Conservation (phyloP, 2,797 vertebrate species). For the Gymnoscopelus microlampas region DNA sequence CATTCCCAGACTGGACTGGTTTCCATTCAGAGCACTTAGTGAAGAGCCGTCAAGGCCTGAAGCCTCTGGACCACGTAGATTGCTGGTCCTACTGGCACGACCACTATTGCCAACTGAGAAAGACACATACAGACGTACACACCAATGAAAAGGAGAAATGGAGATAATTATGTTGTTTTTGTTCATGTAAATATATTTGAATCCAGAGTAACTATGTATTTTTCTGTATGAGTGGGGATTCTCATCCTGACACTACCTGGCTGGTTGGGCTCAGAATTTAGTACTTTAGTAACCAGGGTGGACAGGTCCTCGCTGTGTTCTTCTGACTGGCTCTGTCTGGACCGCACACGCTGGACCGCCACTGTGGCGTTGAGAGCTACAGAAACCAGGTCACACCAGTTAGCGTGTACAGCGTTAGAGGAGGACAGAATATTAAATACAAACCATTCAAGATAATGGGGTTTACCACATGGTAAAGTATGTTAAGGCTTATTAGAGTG, state of each 20-base stretch:
- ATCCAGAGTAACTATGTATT: neutral
- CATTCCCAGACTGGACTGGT: slow-evolving; percentile 82
- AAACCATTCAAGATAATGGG: neutral
- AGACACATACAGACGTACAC: slow-evolving; percentile 3
- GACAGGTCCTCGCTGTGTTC: slow-evolving; percentile 53
- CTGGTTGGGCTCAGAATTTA: slow-evolving; percentile 77
- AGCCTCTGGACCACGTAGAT: slow-evolving; percentile 69
- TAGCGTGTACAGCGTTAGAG: neutral
- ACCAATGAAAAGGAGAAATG: neutral
- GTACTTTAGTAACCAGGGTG: slow-evolving; percentile 78
- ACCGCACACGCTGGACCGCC: slow-evolving; percentile 79
- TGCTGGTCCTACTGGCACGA: slow-evolving; percentile 57
- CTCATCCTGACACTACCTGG: slow-evolving; percentile 55
- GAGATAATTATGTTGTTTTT: neutral
- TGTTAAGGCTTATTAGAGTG: neutral
- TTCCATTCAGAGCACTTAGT: slow-evolving; percentile 63
- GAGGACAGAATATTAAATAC: slow-evolving; percentile 21
- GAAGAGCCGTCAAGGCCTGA: slow-evolving; percentile 65
- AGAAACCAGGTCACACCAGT: slow-evolving; percentile 15
- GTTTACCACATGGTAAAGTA: neutral
- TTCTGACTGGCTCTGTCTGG: slow-evolving; percentile 68
- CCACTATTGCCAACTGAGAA: slow-evolving; percentile 65
- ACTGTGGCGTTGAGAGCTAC: slow-evolving; percentile 87
- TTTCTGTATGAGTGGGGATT: neutral
- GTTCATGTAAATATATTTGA: neutral